These are phyloP conservation scores for Liodrosophila aerea DNA, from an alignment of 2,888 invertebrate species.

Conservation along the genomic window DNA sequence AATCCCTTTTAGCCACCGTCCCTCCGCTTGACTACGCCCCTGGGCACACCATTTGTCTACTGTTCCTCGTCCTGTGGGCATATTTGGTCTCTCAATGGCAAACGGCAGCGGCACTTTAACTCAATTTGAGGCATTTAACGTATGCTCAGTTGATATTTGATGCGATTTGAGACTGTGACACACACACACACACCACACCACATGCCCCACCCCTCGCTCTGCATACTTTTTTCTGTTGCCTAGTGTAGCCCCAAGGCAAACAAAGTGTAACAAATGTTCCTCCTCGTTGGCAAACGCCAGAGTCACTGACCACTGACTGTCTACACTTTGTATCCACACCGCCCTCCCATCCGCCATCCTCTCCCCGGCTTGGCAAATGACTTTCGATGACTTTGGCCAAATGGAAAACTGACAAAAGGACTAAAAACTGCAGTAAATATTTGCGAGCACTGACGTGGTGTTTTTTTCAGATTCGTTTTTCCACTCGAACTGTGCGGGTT, in stretches of 20 bases:
- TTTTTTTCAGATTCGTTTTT: not conserved
- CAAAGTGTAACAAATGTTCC: constrained; percentile 75
- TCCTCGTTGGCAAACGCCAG: constrained; percentile 18
- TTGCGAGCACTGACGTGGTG: constrained; percentile 29
- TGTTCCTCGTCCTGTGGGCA: constrained; percentile 9
- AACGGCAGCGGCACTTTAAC: constrained; percentile 73
- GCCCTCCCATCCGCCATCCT: not conserved
- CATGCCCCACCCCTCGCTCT: not conserved
- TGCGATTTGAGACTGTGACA: constrained; percentile 64
- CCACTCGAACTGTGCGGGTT: constrained; percentile 22
- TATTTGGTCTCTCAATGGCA: constrained; percentile 43
- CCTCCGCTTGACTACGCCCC: too few relatives aligned
- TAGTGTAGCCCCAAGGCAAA: constrained; percentile 64
- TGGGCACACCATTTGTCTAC: not conserved
- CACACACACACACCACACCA: constrained; percentile 8
- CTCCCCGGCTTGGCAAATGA: constrained; percentile 59
- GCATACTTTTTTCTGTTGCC: constrained; percentile 11
- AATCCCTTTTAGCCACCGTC: constrained; percentile 25
- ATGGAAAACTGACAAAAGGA: constrained; percentile 29
- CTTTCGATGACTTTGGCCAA: constrained; percentile 65
- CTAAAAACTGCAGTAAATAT: constrained; percentile 41
- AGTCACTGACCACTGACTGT: constrained; percentile 5
- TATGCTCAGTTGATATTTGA: constrained; percentile 78
- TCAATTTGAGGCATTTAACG: constrained; percentile 82
- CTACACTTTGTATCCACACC: not conserved